phyloP scores from a whole-genome alignment of 2,113 vertebrate species.

The Brachionichthys hirsutus region DNA sequence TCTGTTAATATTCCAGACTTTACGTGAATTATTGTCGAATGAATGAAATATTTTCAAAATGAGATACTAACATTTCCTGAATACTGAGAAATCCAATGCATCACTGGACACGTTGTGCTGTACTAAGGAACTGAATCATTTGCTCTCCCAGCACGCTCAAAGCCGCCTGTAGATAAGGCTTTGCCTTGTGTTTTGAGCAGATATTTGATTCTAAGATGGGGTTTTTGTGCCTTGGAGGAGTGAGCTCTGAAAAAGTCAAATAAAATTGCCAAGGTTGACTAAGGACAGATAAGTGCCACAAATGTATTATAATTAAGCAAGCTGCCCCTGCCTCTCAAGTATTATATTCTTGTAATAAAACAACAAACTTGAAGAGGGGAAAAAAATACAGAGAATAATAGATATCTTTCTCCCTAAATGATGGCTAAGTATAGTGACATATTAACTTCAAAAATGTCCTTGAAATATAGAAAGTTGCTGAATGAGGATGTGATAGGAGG shows the following conservation, averaged over 20 bases:
- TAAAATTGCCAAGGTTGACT: constrained; percentile 68
- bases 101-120: constrained; percentile 27
- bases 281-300: constrained; percentile 72
- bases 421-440: constrained; percentile 4
- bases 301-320: constrained; percentile 71
- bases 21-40: constrained; percentile 21
- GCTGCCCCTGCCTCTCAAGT: constrained; percentile 56
- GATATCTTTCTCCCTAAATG: constrained; percentile 49
- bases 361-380: constrained; percentile 28
- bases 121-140: constrained; percentile 54
- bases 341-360: too few species aligned
- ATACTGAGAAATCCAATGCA: constrained; percentile 38
- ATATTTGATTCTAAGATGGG: constrained; percentile 64
- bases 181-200: constrained; percentile 67
- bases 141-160: constrained; percentile 60
- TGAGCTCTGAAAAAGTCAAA: constrained; percentile 46
- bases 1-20: constrained; percentile 24
- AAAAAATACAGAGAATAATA: constrained; percentile 34
- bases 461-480: constrained; percentile 5
- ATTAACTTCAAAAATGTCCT: constrained; percentile 16
- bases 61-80: constrained; percentile 14
- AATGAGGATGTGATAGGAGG: neutral
- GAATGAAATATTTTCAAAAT: constrained; percentile 34
- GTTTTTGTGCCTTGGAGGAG: constrained; percentile 58
- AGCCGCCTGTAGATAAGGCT: constrained; percentile 65